Base-by-base conservation (phyloP, 53 echinoderm and acorn worm species). In the Patiria pectinifera region DNA sequence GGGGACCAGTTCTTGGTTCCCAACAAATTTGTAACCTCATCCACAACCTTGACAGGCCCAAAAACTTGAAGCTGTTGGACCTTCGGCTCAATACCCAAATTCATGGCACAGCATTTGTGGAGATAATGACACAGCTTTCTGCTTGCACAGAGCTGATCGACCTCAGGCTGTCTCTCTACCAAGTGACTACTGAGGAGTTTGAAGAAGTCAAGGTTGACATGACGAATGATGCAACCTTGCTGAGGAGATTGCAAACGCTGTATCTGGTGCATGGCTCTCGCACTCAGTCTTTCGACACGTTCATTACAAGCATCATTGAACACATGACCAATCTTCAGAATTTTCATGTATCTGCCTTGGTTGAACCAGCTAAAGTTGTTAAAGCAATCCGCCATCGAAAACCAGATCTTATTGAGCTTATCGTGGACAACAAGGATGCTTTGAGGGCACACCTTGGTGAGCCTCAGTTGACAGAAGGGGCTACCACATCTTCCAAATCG, bases 291-390 rank as follows among this genome's bases (percentile, higher is more conserved):
- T 72, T 72, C 72, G 7, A 3, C 24, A 8, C 7, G 7, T 72
- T 72, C 24, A 2, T 72, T 1, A 6, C 2, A 23, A 24, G 2
- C 7, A 24, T n/a, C 24, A 6, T 72, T 2, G 16, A 18, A 24
- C 21, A 23, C 24, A 72, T 72, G 72, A 8, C 2, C 7, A 72
- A 72, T 72, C 22, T 72, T 6, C n/a, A 72, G 4, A 12, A n/a
- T 72, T 22, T 72, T 23, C 72, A 72, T 72, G 72, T 72, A 72
- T 72, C 72, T 23, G 72, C 72, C 72, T 6, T 72, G 72, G 49
- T 49, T 49, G 63, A 4, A 15, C 2, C 13, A 8, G 63, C 3
- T 63, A 10, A 63, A 59, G 19, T 72, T 6, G 22, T 72, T 4
- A 19, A 72, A 23, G 19, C 7, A 23, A 23, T 72, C n/a, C 72